Conservation (phyloP, 1,140 invertebrate genomes). For the Bicyclus anynana region DNA sequence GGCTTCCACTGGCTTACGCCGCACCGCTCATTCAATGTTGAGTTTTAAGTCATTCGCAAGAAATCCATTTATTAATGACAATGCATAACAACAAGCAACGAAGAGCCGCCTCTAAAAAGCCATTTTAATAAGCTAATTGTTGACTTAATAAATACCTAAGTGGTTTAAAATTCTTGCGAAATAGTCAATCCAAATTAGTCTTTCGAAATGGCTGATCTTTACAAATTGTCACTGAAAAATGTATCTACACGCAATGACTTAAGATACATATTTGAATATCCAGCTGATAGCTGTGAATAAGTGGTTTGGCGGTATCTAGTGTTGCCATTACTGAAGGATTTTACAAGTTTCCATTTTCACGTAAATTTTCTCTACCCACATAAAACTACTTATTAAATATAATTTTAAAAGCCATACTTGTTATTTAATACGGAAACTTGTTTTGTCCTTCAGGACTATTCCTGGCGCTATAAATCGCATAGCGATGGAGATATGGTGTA, state of each 20-base stretch:
- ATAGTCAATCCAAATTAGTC: no score
- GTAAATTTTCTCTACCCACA: slow-evolving; percentile 1
- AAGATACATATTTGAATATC: background rate
- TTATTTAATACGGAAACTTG: slow-evolving; percentile 27
- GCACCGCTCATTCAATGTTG: background rate
- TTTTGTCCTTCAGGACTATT: slow-evolving; percentile 20
- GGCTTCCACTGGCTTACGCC: background rate
- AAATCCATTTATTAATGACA: background rate
- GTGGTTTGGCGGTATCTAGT: background rate
- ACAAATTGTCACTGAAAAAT: background rate
- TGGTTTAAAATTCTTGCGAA: no score
- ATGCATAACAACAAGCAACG: no score
- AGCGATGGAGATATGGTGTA: slow-evolving; percentile 12
- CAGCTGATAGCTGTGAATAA: background rate
- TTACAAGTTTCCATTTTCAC: slow-evolving; percentile 32
- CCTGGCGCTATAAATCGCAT: slow-evolving; percentile 26
- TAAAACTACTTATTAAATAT: slow-evolving; percentile 13
- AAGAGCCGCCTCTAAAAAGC: no score
- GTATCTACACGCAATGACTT: background rate
- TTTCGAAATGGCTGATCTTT: no score
- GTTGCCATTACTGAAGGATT: slow-evolving; percentile 8
- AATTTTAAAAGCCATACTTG: slow-evolving; percentile 19
- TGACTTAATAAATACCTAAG: no score
- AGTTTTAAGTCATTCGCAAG: background rate
- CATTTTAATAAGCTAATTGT: no score